phyloP scores from a whole-genome alignment of 2,888 invertebrate genomes.

The Acanthococcus lagerstroemiae region DNA sequence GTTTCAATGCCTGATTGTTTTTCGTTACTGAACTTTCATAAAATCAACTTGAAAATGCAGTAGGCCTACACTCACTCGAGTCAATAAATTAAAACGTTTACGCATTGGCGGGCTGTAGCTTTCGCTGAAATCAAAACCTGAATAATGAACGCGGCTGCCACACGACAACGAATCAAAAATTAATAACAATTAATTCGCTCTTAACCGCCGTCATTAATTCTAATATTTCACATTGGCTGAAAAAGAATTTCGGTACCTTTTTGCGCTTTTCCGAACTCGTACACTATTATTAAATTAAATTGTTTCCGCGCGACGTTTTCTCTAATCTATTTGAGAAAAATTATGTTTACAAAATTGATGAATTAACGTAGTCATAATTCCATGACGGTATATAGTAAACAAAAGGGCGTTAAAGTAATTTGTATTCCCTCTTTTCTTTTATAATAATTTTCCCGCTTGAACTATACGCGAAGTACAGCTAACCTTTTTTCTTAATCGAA shows the following conservation, averaged over 20 bases:
- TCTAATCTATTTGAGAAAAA: constrained; percentile 10
- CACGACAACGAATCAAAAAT: neutral
- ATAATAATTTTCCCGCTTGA: constrained; percentile 15
- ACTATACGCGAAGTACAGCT: neutral
- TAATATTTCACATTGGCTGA: neutral
- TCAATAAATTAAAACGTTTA: no score
- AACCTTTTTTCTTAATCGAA: constrained; percentile 26
- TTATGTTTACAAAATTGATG: constrained; percentile 17
- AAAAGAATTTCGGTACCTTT: neutral
- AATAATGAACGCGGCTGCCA: neutral
- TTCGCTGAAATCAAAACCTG: no score
- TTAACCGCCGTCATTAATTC: neutral
- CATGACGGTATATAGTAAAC: constrained; percentile 25
- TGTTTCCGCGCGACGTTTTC: neutral
- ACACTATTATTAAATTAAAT: neutral
- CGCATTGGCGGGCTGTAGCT: no score
- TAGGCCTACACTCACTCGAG: no score
- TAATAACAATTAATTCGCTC: neutral
- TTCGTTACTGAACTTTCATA: no score
- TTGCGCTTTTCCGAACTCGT: neutral
- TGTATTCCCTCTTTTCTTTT: constrained; percentile 6
- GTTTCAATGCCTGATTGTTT: no score
- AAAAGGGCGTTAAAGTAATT: constrained; percentile 23
- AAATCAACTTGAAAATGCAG: no score
- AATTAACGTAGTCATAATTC: constrained; percentile 21